Base-by-base conservation (phyloP, 2,888 invertebrate species). In the Orchestes rusci region DNA sequence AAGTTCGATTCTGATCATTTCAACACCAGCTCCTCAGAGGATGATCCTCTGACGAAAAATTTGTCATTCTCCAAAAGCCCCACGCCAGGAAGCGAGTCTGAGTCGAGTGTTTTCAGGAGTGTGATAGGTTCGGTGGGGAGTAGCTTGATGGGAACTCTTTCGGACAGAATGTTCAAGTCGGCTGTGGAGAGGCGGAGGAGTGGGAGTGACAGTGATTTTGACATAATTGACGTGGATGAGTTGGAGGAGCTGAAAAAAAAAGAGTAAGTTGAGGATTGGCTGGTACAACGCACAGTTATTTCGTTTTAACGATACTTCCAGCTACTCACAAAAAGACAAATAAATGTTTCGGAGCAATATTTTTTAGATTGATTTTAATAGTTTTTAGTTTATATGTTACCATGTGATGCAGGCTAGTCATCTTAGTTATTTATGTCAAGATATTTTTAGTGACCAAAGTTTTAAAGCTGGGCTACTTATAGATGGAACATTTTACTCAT, bases 1-100 rank as follows among this genome's bases (percentile, higher is more conserved):
- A 59, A 60, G 43, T 70, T 70, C 46, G 67, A 69, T 48, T 62
- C 67, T 16, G 57, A 61, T 3, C 69, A 70, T 55, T 70, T 70
- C 52, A 67, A 66, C 45, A 67, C 67, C 34, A 66, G 62, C 48
- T 67, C 67, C 13, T 65, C 66, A 4, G 68, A 68, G 2, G 68
- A 69, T 20, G 66, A 67, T 13, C 40, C 29, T 13, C 39, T 31
- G 12, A 28, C 34, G 13, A 44, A 37, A 18, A 36, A 32, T 16
- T 30, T 48, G 10, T 17, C 16, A 13, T 44, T 40, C 16, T 16
- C 39, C 13, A 48, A 36, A 35, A 17, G 32, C 23, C 42, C 59
- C 59, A 16, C 54, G 56, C 32, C 64, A 63, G 40, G 52, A 55
- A 12, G 59, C 5, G 23, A 17, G 8, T 30, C 60, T 45, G 67